A percentile compares a stretch with the other conserved stretches of the same genome.
phyloP scores from a whole-genome alignment of 2,797 vertebrate genomes.

The Pithecia hirsuta region DNA sequence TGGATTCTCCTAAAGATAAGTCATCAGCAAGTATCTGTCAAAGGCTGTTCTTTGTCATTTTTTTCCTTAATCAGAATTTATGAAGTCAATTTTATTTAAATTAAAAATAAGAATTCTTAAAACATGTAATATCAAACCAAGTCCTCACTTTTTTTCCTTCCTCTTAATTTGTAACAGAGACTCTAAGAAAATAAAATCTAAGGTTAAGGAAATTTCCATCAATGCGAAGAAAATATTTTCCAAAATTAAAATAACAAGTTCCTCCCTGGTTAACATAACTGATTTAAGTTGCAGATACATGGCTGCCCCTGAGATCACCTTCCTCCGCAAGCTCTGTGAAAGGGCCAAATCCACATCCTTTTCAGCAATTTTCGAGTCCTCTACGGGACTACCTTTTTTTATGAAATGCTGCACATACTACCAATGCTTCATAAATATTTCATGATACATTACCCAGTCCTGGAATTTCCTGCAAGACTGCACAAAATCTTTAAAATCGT shows the following conservation, averaged over 20 bases:
- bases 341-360: constrained; percentile 74
- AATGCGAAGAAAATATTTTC: constrained; percentile 77
- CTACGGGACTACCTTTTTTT: constrained; percentile 62
- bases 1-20: constrained; percentile 59
- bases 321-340: constrained; percentile 51
- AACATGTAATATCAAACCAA: constrained; percentile 67
- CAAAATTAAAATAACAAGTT: constrained; percentile 82
- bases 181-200: constrained; percentile 78
- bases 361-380: constrained; percentile 54
- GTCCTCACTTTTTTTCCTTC: neutral
- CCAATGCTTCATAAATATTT: constrained; percentile 73
- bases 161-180: constrained; percentile 77
- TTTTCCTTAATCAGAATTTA: constrained; percentile 74
- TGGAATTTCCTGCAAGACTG: constrained; percentile 75
- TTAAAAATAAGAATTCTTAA: constrained; percentile 69
- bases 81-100: constrained; percentile 75
- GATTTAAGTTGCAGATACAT: constrained; percentile 80
- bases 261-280: constrained; percentile 78
- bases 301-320: constrained; percentile 72
- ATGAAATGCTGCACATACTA: constrained; percentile 66
- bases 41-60: constrained; percentile 48
- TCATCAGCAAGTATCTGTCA: constrained; percentile 54
- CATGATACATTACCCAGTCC: constrained; percentile 69
- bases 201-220: constrained; percentile 78
- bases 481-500: constrained; percentile 61